These are phyloP conservation scores for Ceratosolen fusciceps DNA, from an alignment of 1,140 invertebrate species.

Conservation along the genomic window DNA sequence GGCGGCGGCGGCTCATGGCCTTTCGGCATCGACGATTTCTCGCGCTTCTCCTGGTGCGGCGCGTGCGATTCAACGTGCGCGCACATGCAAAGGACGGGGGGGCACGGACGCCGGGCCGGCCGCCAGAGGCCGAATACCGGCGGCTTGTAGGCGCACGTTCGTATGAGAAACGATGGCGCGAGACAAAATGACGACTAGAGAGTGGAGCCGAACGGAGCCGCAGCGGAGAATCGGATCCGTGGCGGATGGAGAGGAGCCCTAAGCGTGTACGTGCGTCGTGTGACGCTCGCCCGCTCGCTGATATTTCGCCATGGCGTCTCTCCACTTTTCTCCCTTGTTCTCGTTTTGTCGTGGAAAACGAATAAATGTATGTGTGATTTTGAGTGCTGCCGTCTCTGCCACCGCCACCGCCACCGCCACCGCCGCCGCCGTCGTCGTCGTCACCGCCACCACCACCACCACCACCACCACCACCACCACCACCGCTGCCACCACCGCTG, in stretches of 20 bases:
- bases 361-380: not conserved
- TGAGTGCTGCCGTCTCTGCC: too few relatives aligned
- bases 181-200: constrained; percentile 11
- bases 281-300: not conserved
- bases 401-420: too few relatives aligned
- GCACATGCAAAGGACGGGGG: not conserved
- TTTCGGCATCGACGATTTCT: constrained; percentile 27
- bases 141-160: not conserved
- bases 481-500: too few relatives aligned
- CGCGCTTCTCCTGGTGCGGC: constrained; percentile 8
- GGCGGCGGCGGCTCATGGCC: not conserved
- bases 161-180: not conserved
- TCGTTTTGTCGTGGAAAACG: constrained; percentile 27
- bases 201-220: too few relatives aligned
- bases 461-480: too few relatives aligned
- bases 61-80: not conserved
- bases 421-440: too few relatives aligned
- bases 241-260: not conserved
- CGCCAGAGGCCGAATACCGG: not conserved
- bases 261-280: too few relatives aligned
- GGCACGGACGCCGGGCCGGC: not conserved
- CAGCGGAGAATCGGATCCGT: not conserved
- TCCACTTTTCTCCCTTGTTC: not conserved
- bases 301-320: constrained; percentile 26
- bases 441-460: too few relatives aligned